Base-by-base conservation (phyloP, 2,888 invertebrate genomes). In the Calameuta filiformis region DNA sequence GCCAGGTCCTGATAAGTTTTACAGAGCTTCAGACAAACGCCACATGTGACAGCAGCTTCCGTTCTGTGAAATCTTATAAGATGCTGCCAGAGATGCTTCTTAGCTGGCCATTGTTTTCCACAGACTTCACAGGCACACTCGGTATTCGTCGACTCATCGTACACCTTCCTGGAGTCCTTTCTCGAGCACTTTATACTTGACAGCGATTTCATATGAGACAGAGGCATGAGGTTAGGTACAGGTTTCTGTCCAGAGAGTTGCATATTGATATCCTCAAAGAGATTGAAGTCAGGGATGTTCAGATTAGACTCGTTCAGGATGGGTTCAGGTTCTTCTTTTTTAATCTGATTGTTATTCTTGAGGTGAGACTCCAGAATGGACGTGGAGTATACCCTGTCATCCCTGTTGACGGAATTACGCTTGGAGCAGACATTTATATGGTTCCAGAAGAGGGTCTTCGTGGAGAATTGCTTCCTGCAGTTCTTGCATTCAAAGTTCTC, bases 41-140 rank as follows among this genome's bases (percentile, higher is more conserved):
- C 94, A 80, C 94, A 94, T 1, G 94, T 93, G 0, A 93, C 93
- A 0, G 94, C 94, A 1, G 94, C 94, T 68, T 93, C 93, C 12
- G 91, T 88, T 75, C 93, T 92, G 86, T 94, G 94, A 84, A 94
- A 94, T 11, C 94, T 91, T 69, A 93, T 92, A 76, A 94, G 90
- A 87, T 94, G 94, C 84, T 94, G 94, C 94, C 94, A 94, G 0
- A 94, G 88, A 83, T 94, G 94, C 82, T 94, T 94, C 82, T 94
- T 94, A 0, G 93, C 94, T 1, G 94, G 94, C 94, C 94, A 94
- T 12, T 92, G 93, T 85, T 94, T 94, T 11, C 92, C 92, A 82
- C 94, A 94, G n/a, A 94, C 93, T 83, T 94, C 94, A 82, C 94
- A 91, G 0, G 90, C 88, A 73, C 91, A 91, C 37, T 90, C 91